Evolutionary conservation across 1,140 invertebrate species (phyloP), one percentile per base, ranked within the genome.

Genomic region (Anthonomus grandis): DNA sequence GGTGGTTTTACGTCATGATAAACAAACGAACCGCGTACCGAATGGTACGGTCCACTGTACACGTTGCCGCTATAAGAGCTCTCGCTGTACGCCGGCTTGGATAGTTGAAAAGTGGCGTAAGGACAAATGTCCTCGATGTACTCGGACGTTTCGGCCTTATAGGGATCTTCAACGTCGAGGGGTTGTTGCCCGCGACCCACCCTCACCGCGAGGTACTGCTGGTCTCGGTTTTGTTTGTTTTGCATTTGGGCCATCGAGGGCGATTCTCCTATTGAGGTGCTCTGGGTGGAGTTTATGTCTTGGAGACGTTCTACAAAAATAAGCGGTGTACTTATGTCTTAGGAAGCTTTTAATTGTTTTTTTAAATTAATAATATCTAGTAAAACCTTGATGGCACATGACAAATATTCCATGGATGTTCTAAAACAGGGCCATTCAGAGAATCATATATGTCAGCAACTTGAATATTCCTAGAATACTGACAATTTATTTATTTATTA

Each of bases 111-210:
- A 23, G 91, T 93, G 34, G 90, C 91, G 75, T 93, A 93, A 1
- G 90, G 90, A 71, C 90, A 93, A 57, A 92, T 90, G 73, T 93
- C 91, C 77, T 93, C 90, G 60, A 90, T 90, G 73, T 91, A 92
- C 70, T 92, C 90, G 17, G 70, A 66, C 0, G 70, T 71, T 51
- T 71, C 72, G 2, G 67, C 60, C 53, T 73, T 72, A 62, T 71
- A 72, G 9, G 66, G 64, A 45, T 70, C 68, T 25, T 71, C 68
- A 9, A 67, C 79, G 73, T 44, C 80, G 74, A 57, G 22, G 12
- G 67, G 67, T 41, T 72, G 70, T 27, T 59, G 70, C 4, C 69
- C 68, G 10, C 71, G 60, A 17, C 67, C 70, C 1, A 67, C 68
- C 5, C 83, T 73, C 24, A 83, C 79, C 2, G 81, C 84, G 46